These are phyloP conservation scores for Leucopternis melanops DNA, from an alignment of 2,113 vertebrate genomes.

Conservation along the genomic window DNA sequence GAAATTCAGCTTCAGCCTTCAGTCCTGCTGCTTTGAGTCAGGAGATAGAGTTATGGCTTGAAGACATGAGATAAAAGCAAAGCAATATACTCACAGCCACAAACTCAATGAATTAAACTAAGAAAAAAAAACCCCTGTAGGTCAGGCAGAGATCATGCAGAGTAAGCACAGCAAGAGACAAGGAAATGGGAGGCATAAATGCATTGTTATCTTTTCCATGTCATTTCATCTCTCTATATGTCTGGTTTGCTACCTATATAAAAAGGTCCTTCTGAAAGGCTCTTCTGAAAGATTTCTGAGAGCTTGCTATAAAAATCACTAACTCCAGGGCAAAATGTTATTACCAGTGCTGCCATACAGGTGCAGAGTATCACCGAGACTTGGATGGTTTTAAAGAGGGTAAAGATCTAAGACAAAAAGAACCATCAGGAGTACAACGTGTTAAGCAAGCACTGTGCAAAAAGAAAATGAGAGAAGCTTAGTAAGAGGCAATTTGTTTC, in stretches of 20 bases:
- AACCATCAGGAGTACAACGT: background rate
- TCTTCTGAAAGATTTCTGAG: background rate
- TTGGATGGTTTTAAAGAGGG: background rate
- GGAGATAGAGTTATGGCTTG: constrained; percentile 28
- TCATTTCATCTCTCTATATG: constrained; percentile 5
- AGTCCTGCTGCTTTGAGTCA: background rate
- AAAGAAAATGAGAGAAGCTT: background rate
- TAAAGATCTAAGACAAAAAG: background rate
- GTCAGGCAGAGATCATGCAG: constrained; percentile 47
- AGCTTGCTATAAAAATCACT: background rate
- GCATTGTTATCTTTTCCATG: constrained; percentile 25
- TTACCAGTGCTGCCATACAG: background rate
- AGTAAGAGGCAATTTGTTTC: background rate
- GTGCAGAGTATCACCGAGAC: background rate
- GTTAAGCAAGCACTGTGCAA: background rate
- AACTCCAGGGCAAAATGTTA: background rate
- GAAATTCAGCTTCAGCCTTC: constrained; percentile 6
- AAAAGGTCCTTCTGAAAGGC: background rate
- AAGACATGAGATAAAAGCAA: constrained; percentile 47
- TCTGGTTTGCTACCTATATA: background rate
- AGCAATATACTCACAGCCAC: constrained; percentile 35
- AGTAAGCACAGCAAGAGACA: constrained; percentile 44
- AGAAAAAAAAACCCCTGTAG: background rate
- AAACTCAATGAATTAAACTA: constrained; percentile 27
- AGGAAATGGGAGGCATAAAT: constrained; percentile 7